Base-by-base conservation (phyloP, 1,140 invertebrate genomes). In the Grapholita molesta region DNA sequence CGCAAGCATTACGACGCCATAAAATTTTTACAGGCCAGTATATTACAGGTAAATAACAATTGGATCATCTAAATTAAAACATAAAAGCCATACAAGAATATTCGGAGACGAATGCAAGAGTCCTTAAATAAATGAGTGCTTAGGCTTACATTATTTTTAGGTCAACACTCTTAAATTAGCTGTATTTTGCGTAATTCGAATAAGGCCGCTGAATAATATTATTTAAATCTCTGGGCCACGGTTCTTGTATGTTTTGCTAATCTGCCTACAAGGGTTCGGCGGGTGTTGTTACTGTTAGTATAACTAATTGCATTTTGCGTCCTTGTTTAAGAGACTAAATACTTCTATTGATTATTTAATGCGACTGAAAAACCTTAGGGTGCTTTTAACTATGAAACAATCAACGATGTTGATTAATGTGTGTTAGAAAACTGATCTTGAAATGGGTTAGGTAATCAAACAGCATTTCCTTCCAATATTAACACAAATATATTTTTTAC, bases 331-430 rank as follows among this genome's bases (percentile, higher is more conserved):
- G n/a, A 28, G 24, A 61, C 25, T 32, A 28, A 15, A 30, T 23
- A 28, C 24, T 61, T 32, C 55, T 9, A 61, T 61, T 28, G 24
- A 61, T 28, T 61, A 61, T 61, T 61, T 61, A 61, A 61, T 28
- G 24, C 23, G 7, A 28, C 55, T 3, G 24, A 5, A n/a, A 32
- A 28, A 4, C 24, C 24, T 61, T 30, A 21, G 7, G 23, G 55
- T n/a, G 1, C 35, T 15, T 38, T 21, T 48, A 48, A 48, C 42
- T 9, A 18, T 48, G 18, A 7, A 48, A 48, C 18, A 15, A 8
- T 48, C 7, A 48, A 21, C 8, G 6, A 48, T 48, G 15, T 1
- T 12, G 38, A 7, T 48, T 48, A 48, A 48, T 48, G 42, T 21
- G 18, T 48, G 2, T 7, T 15, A 42, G 5, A 4, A 7, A 4